phyloP scores from a whole-genome alignment of 2,888 invertebrate species.

The Tenthredo amoena region DNA sequence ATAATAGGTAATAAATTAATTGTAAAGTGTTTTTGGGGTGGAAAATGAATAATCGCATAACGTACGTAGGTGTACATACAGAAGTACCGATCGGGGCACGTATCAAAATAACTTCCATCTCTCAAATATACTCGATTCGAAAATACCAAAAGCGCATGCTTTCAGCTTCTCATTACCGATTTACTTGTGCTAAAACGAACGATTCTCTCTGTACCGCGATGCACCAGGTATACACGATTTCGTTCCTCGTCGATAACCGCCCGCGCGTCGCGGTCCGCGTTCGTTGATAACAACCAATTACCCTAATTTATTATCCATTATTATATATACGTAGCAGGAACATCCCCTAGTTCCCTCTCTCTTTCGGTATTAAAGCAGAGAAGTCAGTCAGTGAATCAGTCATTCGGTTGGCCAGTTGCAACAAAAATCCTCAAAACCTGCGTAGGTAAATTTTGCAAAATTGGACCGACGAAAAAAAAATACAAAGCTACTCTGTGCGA shows the following conservation, averaged over 20 bases:
- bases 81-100: background rate
- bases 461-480: background rate
- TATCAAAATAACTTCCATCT: background rate
- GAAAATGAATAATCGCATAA: background rate
- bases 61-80: background rate
- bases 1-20: background rate
- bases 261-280: background rate
- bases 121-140: background rate
- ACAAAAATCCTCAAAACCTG: background rate
- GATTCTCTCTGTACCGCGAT: background rate
- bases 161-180: conserved; percentile 20
- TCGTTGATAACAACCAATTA: conserved; percentile 35
- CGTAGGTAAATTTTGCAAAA: background rate
- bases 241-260: conserved; percentile 33
- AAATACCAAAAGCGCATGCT: background rate
- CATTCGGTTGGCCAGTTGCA: background rate
- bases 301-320: conserved; percentile 30
- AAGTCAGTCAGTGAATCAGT: background rate
- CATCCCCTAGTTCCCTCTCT: background rate
- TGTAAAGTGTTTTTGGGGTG: background rate
- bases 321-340: background rate
- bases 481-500: background rate
- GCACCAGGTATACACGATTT: background rate
- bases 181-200: background rate
- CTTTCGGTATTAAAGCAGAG: background rate